Evolutionary conservation across 2,113 vertebrate species (phyloP).

Genomic region (Bufo gargarizans): DNA sequence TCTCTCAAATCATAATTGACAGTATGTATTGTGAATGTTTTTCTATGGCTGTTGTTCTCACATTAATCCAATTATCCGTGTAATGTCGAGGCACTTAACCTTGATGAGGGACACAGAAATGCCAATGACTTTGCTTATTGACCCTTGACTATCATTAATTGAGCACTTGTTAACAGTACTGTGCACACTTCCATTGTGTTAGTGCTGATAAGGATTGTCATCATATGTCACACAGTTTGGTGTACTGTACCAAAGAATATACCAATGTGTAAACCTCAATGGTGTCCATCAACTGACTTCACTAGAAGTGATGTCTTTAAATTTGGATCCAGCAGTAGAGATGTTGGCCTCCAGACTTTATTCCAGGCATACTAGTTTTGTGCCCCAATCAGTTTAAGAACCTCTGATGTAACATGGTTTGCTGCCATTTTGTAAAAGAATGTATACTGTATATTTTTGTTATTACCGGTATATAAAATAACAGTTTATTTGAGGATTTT

Average conservation of each 20-base stretch:
- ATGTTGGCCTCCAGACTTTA: not conserved
- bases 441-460: not conserved
- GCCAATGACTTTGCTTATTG: not conserved
- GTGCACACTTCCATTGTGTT: not conserved
- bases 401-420: not conserved
- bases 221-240: not conserved
- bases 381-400: constrained; percentile 12
- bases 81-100: not conserved
- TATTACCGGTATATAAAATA: not conserved
- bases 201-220: not conserved
- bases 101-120: not conserved
- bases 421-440: not conserved
- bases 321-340: not conserved
- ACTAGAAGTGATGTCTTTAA: not conserved
- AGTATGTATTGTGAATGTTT: not conserved
- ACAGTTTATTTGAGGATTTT: not conserved
- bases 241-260: not conserved
- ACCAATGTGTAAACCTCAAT: not conserved
- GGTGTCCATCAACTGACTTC: not conserved
- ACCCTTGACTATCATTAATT: not conserved
- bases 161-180: not conserved
- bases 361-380: not conserved
- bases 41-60: not conserved
- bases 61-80: not conserved
- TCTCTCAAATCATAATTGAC: not conserved